Percentiles rank a stretch among this genome's conserved stretches.
Conservation (phyloP, 2,797 vertebrate genomes). For the Phalanger gymnotis region DNA sequence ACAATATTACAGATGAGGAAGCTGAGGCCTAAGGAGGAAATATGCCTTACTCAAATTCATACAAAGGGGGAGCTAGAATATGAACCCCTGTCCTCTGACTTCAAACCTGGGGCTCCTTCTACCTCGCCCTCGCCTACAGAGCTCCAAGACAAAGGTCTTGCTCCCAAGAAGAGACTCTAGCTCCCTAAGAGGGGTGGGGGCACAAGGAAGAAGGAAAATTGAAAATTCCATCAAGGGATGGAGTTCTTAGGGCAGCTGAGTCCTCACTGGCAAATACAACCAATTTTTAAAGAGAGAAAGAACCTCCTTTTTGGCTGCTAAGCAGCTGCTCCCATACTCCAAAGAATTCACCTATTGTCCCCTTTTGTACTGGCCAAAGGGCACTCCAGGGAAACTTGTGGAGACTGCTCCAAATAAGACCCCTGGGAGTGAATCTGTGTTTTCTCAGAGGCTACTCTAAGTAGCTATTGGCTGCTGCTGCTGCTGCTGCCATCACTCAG, state of each 20-base stretch:
- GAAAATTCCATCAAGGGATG: neutral
- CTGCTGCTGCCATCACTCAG: neutral
- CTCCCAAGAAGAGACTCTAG: neutral
- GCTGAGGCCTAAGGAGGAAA: neutral
- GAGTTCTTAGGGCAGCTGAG: neutral
- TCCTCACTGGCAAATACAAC: neutral
- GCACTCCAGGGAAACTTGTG: neutral
- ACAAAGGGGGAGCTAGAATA: neutral
- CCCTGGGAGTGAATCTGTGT: neutral
- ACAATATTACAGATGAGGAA: neutral
- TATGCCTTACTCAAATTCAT: neutral
- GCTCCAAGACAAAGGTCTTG: neutral
- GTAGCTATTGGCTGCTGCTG: neutral
- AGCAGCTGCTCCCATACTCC: neutral
- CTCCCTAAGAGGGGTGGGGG: neutral
- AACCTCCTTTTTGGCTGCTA: neutral
- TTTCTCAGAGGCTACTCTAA: neutral
- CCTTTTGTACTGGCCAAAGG: neutral
- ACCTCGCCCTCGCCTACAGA: neutral
- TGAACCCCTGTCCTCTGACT: neutral
- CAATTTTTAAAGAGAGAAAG: neutral
- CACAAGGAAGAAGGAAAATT: neutral
- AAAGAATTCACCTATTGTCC: neutral
- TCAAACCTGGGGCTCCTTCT: neutral
- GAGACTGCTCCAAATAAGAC: neutral